phyloP scores from a whole-genome alignment of 2,888 invertebrate species.

The Polydrusus tereticollis region DNA sequence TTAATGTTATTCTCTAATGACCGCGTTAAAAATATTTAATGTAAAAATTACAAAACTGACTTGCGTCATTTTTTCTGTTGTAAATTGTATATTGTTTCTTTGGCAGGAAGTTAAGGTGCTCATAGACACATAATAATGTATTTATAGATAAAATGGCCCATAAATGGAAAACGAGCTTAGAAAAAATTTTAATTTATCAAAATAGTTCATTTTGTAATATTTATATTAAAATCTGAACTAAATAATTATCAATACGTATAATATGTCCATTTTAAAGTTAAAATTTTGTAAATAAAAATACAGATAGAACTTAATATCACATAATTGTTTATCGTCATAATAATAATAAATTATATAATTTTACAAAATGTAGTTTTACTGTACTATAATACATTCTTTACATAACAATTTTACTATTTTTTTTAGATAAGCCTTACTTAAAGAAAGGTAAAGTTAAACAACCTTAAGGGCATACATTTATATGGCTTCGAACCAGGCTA shows the following conservation, averaged over 20 bases:
- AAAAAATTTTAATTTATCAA: background rate
- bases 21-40: no score
- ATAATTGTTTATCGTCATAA: constrained; percentile 33
- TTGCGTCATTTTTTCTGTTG: no score
- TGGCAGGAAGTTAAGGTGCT: no score
- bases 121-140: no score
- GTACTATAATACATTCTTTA: background rate
- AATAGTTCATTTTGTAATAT: background rate
- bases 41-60: no score
- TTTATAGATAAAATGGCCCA: no score
- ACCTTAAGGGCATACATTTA: no score
- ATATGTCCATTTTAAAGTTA: constrained; percentile 4
- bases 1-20: no score
- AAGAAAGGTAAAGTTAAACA: no score
- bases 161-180: no score
- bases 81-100: no score
- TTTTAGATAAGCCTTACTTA: background rate
- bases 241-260: background rate
- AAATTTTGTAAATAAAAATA: constrained; percentile 24
- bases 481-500: no score
- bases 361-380: constrained; percentile 26
- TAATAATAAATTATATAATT: constrained; percentile 41
- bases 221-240: background rate
- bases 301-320: constrained; percentile 26
- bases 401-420: background rate